A percentile compares a stretch with the other conserved stretches of the same genome.
phyloP scores from a whole-genome alignment of 2,888 invertebrate species.

The Drosophila tanythrix region DNA sequence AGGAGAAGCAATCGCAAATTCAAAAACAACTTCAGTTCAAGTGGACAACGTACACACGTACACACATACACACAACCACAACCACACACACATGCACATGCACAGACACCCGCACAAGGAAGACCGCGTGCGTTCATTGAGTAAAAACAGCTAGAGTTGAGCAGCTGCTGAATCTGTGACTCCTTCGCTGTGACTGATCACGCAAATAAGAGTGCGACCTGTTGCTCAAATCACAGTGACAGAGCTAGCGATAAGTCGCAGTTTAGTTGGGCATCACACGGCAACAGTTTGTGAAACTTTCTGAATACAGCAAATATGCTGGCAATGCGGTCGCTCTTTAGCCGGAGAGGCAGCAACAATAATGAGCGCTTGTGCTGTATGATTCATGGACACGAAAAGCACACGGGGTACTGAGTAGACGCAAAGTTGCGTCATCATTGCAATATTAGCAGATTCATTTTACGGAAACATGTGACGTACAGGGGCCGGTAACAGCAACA shows the following conservation, averaged over 20 bases:
- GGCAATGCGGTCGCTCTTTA: constrained; percentile 36
- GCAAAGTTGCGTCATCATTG: constrained; percentile 70
- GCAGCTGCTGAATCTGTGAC: constrained; percentile 20
- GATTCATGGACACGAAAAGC: constrained; percentile 63
- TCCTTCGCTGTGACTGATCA: constrained; percentile 28
- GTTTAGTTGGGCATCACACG: constrained; percentile 7
- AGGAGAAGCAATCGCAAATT: constrained; percentile 34
- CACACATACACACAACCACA: neutral
- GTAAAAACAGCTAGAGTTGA: constrained; percentile 33
- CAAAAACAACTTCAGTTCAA: constrained; percentile 48
- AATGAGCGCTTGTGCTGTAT: constrained; percentile 33
- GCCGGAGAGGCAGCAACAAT: constrained; percentile 25
- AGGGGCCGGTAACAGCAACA: constrained; percentile 21
- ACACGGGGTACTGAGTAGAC: constrained; percentile 67
- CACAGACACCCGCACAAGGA: neutral
- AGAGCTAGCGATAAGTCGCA: constrained; percentile 1
- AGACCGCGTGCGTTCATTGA: constrained; percentile 63
- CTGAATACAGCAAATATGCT: constrained; percentile 19
- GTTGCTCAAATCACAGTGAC: constrained; percentile 34
- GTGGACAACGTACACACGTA: constrained; percentile 23
- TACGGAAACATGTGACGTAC: constrained; percentile 53
- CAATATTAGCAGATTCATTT: constrained; percentile 35
- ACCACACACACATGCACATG: constrained; percentile 8
- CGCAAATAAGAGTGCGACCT: constrained; percentile 27
- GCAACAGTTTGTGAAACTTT: constrained; percentile 25